Percentiles rank a stretch among this genome's conserved stretches.
These are phyloP conservation scores for Gymnarchus niloticus DNA, from an alignment of 2,113 vertebrate genomes.

Conservation along the genomic window DNA sequence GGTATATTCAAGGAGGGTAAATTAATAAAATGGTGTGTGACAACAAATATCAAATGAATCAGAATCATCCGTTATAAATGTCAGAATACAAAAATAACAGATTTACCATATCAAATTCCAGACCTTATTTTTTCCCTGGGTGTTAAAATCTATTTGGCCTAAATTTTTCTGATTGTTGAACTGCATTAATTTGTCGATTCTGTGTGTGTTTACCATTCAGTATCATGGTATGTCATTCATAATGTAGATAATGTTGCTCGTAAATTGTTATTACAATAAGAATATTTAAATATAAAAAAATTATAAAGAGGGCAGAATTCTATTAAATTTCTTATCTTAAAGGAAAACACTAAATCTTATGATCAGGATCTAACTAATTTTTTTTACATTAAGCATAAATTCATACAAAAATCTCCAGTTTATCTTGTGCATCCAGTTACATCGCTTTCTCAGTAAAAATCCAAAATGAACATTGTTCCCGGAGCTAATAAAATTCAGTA, in stretches of 20 bases:
- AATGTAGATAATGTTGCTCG: background rate
- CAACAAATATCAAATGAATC: background rate
- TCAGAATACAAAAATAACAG: constrained; percentile 10
- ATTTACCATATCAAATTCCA: background rate
- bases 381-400: background rate
- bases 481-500: background rate
- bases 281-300: background rate
- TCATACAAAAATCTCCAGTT: background rate
- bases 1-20: background rate
- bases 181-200: background rate
- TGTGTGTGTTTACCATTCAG: constrained; percentile 1
- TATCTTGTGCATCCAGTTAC: background rate
- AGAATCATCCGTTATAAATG: background rate
- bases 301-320: background rate
- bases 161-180: background rate
- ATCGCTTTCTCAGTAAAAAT: background rate
- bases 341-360: constrained; percentile 2
- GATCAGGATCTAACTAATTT: background rate
- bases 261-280: background rate
- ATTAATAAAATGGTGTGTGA: background rate
- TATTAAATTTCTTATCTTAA: background rate
- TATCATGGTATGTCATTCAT: constrained; percentile 17
- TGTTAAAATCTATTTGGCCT: background rate
- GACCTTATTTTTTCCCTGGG: background rate
- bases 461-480: background rate